phyloP scores from a whole-genome alignment of 2,797 vertebrate species.

The Oreochromis mossambicus region DNA sequence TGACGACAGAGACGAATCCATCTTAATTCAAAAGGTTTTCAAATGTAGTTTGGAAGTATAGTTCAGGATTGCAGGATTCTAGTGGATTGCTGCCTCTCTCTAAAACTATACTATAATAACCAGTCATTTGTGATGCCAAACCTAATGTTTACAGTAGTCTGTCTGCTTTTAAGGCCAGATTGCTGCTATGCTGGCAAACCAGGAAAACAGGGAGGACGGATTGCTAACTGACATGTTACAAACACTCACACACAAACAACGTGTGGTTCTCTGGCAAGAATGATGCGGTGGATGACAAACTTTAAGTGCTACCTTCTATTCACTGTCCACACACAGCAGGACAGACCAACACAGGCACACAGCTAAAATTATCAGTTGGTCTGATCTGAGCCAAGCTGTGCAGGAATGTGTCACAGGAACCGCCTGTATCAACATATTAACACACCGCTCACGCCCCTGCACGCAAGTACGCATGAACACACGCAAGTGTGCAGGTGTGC shows the following conservation, averaged over 20 bases:
- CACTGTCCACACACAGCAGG: slow-evolving; percentile 3
- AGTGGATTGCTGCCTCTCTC: not conserved
- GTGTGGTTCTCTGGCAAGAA: not conserved
- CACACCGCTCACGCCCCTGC: slow-evolving; percentile 14
- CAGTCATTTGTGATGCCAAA: not conserved
- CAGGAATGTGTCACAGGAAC: slow-evolving; percentile 56
- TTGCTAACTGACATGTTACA: slow-evolving; percentile 11
- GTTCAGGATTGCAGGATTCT: not conserved
- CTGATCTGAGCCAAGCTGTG: slow-evolving; percentile 42
- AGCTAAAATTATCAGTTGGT: slow-evolving; percentile 49
- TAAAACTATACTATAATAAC: not conserved
- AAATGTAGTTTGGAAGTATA: not conserved
- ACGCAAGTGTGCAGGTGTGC: slow-evolving; percentile 12
- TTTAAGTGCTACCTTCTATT: not conserved
- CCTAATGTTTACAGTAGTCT: not conserved
- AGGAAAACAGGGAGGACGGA: not conserved
- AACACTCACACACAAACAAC: not conserved
- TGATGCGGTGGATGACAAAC: slow-evolving; percentile 16
- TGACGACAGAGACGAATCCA: not conserved
- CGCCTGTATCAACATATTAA: slow-evolving; percentile 51
- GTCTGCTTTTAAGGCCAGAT: not conserved
- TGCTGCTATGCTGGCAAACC: not conserved
- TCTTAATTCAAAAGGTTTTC: not conserved
- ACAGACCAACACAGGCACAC: slow-evolving; percentile 9
- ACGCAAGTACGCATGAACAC: not conserved